Base-by-base conservation (phyloP, 2,113 vertebrate genomes). In the Diglossa brunneiventris region DNA sequence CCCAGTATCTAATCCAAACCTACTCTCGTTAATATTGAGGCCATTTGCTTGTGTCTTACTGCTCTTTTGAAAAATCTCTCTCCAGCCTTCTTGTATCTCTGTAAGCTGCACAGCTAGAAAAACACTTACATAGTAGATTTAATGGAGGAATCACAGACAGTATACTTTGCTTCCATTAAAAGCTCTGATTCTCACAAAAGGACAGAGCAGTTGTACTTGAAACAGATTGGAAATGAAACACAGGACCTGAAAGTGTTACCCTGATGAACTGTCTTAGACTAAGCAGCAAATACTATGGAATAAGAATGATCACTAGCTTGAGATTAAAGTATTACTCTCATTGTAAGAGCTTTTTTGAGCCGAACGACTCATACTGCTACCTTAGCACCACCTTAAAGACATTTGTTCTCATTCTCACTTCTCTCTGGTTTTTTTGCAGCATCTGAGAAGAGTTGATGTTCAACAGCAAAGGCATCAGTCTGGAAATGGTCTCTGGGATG, bases 381-480 rank as follows among this genome's bases (percentile, higher is more conserved):
- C 26, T 62, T 56, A 37, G 22, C 22, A 15, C 24, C 49, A 18
- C 9, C 10, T 15, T 39, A 3, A 44, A 44, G 16, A 66, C 13
- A 11, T 31, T 73, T 37, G 7, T 52, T 50, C 18, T 64, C 4
- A 13, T 26, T 59, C n/a, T 33, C 61, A 64, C 33, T 64, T 49
- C 5, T 67, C 16, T 62, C 2, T 0, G 1, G 1, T 0, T 13
- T 14, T 64, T 79, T 49, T 79, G 2, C 26, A 83, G 22, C 20
- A 61, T 22, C 22, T 73, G 31, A 84, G 35, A 41, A 12, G 24
- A 74, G 19, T 44, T 82, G 24, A 44, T 15, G 11, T 26, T n/a
- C 0, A 3, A n/a, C 28, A 82, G 50, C 13, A 63, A 87, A 77
- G 22, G 8, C 41, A 24, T 28, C 20, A 4, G 6, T 70, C 61